Evolutionary conservation across 2,113 vertebrate species (phyloP), one percentile per base, ranked within the genome.

Genomic region (Misgurnus mizolepis): DNA sequence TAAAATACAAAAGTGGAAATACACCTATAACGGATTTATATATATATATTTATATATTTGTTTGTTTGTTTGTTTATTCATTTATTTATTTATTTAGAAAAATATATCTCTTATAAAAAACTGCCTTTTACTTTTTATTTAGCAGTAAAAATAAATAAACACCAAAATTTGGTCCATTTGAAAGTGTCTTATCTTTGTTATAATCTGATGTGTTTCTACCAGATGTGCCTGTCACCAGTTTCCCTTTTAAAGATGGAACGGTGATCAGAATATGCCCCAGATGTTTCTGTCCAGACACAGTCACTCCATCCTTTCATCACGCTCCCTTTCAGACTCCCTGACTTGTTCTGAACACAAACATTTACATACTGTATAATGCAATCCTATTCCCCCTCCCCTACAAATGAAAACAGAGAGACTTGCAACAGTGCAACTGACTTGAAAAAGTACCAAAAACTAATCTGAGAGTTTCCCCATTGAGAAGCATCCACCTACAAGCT

Each of bases 401-500:
- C 61, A 77, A 22, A 66, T 66, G 62, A 77, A 77, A 55, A 76
- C 55, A 43, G 50, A 72, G 9, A 70, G n/a, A 65, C 9, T 77
- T 2, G 0, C 11, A 77, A 40, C 15, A 53, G 1, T 6, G 6
- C n/a, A 39, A 17, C 18, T 77, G 11, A 77, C 75, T 62, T 67
- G 62, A 65, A 76, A 76, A 77, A 77, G 62, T 77, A 65, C 75
- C 74, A 65, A 66, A n/a, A 12, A 9, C 62, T 40, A 41, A 11
- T 18, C 2, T 55, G 62, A 77, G 75, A 77, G 43, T 77, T 77
- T 77, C 75, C 27, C 75, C 75, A 67, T 27, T 53, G 43, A 53
- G 41, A 8, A 41, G 11, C 3, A 10, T 77, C 75, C 39, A 39
- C 62, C 75, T 40, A 66, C 61, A 76, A 18, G 41, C 4, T 5